Base-by-base conservation (phyloP, 2,113 vertebrate species). In the Phyllostomus discolor region DNA sequence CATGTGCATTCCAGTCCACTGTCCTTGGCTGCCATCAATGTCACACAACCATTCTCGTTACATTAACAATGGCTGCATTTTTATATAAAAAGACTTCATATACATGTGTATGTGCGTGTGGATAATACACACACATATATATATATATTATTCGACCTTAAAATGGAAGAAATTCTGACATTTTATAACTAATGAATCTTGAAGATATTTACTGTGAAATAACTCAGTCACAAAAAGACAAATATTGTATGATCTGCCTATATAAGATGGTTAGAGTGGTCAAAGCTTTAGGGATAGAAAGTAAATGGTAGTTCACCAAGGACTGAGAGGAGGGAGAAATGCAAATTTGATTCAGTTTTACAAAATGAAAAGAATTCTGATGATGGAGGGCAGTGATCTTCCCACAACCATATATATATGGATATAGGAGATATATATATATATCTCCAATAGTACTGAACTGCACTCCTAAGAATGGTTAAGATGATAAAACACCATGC, bases 291-390 rank as follows among this genome's bases (percentile, higher is more conserved):
- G 4, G 59, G 8, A 57, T 4, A 73, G 22, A 38, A 87, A 88
- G 73, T 35, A 84, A 20, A 80, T 43, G 4, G 16, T 84, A 7
- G 7, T 38, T 33, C 17, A 28, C 35, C 33, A 43, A 70, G 59
- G 11, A 16, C 16, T n/a, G 2, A 1, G 2, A 54, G 4, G 7
- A 33, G 31, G 0, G 12, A 24, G 5, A 59, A 59, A n/a, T 22
- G n/a, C 62, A 6, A 4, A n/a, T 78, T 10, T 59, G 35, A 86
- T 81, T 92, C 33, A 78, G 6, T 85, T 48, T 91, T 66, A 5
- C 9, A 50, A 85, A 33, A 91, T 48, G 17, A 52, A 84, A 88
- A 72, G 24, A 48, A 0, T 66, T 76, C 57, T 89, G 2, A 22
- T 50, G 35, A 70, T 4, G 10, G 41, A 67, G 26, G 12, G 28